Evolutionary conservation across 2,797 vertebrate species (phyloP), one percentile per base, ranked within the genome.

Genomic region (Philypnodon macrostomus): DNA sequence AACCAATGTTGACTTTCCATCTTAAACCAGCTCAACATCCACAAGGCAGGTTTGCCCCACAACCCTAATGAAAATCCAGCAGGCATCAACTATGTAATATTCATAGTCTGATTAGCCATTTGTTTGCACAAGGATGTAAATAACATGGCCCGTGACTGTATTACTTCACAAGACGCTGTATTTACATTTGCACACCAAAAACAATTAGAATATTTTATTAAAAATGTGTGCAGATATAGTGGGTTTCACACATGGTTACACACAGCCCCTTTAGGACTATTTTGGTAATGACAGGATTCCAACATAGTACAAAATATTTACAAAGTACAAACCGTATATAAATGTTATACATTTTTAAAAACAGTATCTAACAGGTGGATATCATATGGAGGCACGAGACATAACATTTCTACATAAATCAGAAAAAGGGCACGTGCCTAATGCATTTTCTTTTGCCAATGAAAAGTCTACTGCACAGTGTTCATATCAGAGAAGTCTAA

Each of bases 291-390:
- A 50, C 59, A 76, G 79, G 77, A 75, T 70, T 78, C 40, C 59
- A 86, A 84, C 67, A 51, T 63, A 58, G 75, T 87, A 87, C 63
- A 90, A 88, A 87, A 83, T 89, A 90, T 88, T 85, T 87, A 88
- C 86, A 86, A 83, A 84, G 83, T 87, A 74, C 70, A 81, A 79
- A 84, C 60, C 67, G 62, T 76, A 74, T 87, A 86, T 79, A 80
- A 87, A 84, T 47, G 50, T 72, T 61, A 45, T 86, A 88, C 73
- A 60, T 64, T 45, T 75, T 67, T 55, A 82, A 79, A 67, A 68
- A 61, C 71, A 80, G 52, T 47, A 69, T 63, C 66, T 78, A 29
- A 75, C 72, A 57, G 61, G 45, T 30, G 42, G 34, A 58, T 62
- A 39, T 7, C 61, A 12, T 32, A 34, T 66, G 13, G 35, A 46